Conservation (phyloP, 2,888 invertebrate genomes). For the Ophion ventricosus region DNA sequence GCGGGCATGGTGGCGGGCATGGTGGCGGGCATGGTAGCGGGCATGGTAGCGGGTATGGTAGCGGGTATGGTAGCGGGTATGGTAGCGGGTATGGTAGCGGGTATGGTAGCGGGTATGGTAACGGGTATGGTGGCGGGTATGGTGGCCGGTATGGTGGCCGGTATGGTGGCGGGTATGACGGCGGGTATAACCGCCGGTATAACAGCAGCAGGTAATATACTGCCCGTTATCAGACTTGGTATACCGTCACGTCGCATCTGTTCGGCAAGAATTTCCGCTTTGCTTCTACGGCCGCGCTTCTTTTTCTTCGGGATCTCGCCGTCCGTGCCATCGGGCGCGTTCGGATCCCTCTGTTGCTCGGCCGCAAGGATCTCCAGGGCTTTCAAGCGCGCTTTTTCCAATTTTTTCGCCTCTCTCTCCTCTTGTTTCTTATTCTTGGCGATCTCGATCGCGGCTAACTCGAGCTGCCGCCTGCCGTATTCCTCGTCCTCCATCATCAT, state of each 20-base stretch:
- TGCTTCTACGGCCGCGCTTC: conserved; percentile 81
- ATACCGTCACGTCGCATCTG: conserved; percentile 81
- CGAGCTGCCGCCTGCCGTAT: conserved; percentile 85
- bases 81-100: conserved; percentile 44
- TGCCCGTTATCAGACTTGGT: conserved; percentile 68
- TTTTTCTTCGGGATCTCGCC: conserved; percentile 81
- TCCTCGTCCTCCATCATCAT: conserved; percentile 88
- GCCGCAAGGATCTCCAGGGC: conserved; percentile 81
- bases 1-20: neutral
- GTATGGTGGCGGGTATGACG: neutral
- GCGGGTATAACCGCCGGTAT: neutral
- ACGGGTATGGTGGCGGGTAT: neutral
- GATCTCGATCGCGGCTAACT: conserved; percentile 83
- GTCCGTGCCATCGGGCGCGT: conserved; percentile 77
- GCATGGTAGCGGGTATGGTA: conserved; percentile 53
- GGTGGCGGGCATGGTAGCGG: neutral
- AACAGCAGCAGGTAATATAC: conserved; percentile 63
- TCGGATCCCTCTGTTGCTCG: conserved; percentile 77
- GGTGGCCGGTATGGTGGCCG: neutral
- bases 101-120: conserved; percentile 2
- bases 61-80: neutral
- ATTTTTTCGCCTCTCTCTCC: conserved; percentile 80
- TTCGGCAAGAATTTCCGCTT: conserved; percentile 81
- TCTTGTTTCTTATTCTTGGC: conserved; percentile 80
- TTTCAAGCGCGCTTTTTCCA: conserved; percentile 80